Conservation (phyloP, 2,113 vertebrate genomes). For the Falcunculus frontatus region DNA sequence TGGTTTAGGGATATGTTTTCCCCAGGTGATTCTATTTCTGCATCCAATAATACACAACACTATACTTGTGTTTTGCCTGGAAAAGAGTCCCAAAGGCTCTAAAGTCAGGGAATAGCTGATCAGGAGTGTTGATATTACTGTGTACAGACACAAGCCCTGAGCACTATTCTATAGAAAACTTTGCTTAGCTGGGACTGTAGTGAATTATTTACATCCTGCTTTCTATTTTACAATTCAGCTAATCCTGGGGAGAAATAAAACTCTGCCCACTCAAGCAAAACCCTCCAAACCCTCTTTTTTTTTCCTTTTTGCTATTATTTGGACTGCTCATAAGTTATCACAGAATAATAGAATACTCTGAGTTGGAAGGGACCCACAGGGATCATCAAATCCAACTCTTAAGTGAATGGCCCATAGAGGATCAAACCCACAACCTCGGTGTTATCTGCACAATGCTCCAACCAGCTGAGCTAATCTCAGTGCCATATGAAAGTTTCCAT, state of each 20-base stretch:
- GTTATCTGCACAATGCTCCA: neutral
- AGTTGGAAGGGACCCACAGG: neutral
- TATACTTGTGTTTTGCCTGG: neutral
- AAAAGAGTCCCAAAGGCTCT: neutral
- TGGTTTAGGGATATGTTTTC: neutral
- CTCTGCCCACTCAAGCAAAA: neutral
- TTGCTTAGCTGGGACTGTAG: neutral
- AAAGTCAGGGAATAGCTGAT: neutral
- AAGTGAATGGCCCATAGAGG: neutral
- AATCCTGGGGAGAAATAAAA: neutral
- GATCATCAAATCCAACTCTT: neutral
- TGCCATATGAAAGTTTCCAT: neutral
- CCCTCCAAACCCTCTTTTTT: neutral
- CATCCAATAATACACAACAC: neutral
- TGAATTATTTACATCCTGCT: neutral
- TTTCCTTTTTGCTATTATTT: neutral
- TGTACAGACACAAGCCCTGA: neutral
- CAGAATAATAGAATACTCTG: neutral
- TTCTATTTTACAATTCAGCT: neutral
- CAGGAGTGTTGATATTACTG: neutral
- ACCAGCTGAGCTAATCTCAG: neutral
- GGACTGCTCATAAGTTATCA: neutral
- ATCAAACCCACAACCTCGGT: neutral
- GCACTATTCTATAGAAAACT: neutral
- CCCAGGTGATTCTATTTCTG: neutral